Evolutionary conservation across 2,888 invertebrate genomes (phyloP).

Genomic region (Papilio protenor): DNA sequence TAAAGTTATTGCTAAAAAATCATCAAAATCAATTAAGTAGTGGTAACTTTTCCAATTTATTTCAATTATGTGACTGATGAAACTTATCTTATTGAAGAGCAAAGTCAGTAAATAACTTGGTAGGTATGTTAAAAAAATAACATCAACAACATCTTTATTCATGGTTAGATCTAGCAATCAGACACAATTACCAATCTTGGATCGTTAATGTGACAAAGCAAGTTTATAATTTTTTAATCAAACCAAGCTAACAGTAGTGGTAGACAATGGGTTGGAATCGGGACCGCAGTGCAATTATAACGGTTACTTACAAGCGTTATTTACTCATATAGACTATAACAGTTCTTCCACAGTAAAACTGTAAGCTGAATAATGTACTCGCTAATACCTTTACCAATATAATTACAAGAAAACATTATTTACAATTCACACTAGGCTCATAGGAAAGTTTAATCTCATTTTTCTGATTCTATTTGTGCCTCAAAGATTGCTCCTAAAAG

Average conservation of each 20-base stretch:
- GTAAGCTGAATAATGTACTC: background rate
- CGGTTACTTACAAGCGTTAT: constrained; percentile 7
- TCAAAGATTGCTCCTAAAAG: too few species aligned
- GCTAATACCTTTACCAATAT: background rate
- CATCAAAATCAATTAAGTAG: background rate
- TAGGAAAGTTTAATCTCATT: background rate
- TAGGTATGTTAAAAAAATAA: background rate
- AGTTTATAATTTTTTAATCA: background rate
- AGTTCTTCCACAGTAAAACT: background rate
- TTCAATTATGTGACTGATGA: background rate
- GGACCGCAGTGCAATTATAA: constrained; percentile 15
- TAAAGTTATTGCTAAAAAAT: background rate
- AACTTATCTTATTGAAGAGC: too few species aligned
- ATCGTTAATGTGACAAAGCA: background rate
- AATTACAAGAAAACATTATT: background rate
- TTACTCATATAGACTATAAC: background rate
- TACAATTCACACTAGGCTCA: background rate
- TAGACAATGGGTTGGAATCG: constrained; percentile 14
- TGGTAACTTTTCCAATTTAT: background rate
- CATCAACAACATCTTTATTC: background rate
- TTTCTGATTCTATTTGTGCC: background rate
- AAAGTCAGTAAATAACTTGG: background rate
- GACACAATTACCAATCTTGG: background rate
- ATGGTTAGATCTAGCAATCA: background rate
- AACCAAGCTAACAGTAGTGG: constrained; percentile 1